Conservation (phyloP, 2,888 invertebrate species). For the Ashinkailepas kermadecensis region DNA sequence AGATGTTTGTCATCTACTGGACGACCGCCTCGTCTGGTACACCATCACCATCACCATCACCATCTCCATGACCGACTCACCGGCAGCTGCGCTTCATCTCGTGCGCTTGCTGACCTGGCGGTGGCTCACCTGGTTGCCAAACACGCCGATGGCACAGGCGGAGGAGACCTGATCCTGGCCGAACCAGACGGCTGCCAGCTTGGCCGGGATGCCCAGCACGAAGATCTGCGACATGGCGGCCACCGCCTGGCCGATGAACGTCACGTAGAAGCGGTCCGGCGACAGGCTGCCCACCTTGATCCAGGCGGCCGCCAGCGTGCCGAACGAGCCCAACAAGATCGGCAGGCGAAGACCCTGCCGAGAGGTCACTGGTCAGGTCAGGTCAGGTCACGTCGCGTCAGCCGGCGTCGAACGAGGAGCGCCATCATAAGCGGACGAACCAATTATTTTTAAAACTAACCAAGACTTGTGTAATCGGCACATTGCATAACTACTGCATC, state of each 20-base stretch:
- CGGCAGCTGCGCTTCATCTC: too few species aligned
- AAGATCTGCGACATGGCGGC: slow-evolving; percentile 74
- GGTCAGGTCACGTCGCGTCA: too few species aligned
- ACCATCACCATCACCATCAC: too few species aligned
- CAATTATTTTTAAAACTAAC: too few species aligned
- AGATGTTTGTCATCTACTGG: too few species aligned
- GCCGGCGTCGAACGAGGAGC: too few species aligned
- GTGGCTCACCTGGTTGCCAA: slow-evolving; percentile 84
- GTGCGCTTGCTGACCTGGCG: too few species aligned
- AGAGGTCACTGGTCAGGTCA: slow-evolving; percentile 6
- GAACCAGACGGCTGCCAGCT: slow-evolving; percentile 95
- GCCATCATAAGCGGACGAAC: too few species aligned
- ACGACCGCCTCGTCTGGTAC: too few species aligned
- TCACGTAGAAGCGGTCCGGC: slow-evolving; percentile 76
- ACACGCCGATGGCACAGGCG: slow-evolving; percentile 94
- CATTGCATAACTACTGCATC: too few species aligned
- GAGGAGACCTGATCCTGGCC: slow-evolving; percentile 92
- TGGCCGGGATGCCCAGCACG: slow-evolving; percentile 83
- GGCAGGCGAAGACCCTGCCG: slow-evolving; percentile 73
- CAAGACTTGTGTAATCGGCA: too few species aligned
- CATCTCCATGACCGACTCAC: too few species aligned
- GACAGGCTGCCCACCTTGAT: slow-evolving; percentile 61
- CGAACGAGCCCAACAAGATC: slow-evolving; percentile 70
- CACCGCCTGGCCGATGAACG: slow-evolving; percentile 81
- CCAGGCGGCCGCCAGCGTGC: slow-evolving; percentile 85